Evolutionary conservation across 2,888 invertebrate species (phyloP).

Genomic region (Eueremaeus valkanovi): DNA sequence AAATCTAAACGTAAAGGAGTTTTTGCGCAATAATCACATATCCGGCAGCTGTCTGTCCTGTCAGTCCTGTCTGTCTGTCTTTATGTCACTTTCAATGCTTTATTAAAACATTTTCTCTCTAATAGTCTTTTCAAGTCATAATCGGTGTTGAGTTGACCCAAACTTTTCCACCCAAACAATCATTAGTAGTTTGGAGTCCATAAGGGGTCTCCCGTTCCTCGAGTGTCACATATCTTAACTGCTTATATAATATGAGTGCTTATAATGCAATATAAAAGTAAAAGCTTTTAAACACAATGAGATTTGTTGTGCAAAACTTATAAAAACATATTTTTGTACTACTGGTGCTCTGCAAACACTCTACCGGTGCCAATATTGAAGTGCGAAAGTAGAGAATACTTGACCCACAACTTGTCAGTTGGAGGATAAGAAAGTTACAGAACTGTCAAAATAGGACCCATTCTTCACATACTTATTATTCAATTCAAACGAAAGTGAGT

Average conservation of each 20-base stretch:
- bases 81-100: conserved; percentile 1
- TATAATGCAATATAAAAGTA: too few relatives aligned
- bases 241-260: conserved; percentile 31
- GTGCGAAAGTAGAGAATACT: conserved; percentile 3
- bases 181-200: conserved; percentile 9
- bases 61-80: not conserved
- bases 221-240: conserved; percentile 32
- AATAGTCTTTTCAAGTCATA: conserved; percentile 34
- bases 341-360: conserved; percentile 10
- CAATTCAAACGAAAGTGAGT: conserved; percentile 5
- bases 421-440: conserved; percentile 30
- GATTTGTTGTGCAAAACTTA: conserved; percentile 28
- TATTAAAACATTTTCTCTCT: conserved; percentile 27
- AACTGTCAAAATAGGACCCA: conserved; percentile 2
- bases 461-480: conserved; percentile 20
- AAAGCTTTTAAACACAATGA: conserved; percentile 27
- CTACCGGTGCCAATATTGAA: too few relatives aligned
- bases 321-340: conserved; percentile 32
- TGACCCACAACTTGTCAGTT: conserved; percentile 24
- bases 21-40: conserved; percentile 28
- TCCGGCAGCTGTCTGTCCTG: conserved; percentile 36
- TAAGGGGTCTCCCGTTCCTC: conserved; percentile 2
- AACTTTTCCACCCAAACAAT: not conserved
- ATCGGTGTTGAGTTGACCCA: conserved; percentile 19
- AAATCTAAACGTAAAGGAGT: conserved; percentile 21